Evolutionary conservation across 92 coral and sea anemone species (phyloP), one percentile per base, ranked within the genome.

Genomic region (Pocillopora meandrina): DNA sequence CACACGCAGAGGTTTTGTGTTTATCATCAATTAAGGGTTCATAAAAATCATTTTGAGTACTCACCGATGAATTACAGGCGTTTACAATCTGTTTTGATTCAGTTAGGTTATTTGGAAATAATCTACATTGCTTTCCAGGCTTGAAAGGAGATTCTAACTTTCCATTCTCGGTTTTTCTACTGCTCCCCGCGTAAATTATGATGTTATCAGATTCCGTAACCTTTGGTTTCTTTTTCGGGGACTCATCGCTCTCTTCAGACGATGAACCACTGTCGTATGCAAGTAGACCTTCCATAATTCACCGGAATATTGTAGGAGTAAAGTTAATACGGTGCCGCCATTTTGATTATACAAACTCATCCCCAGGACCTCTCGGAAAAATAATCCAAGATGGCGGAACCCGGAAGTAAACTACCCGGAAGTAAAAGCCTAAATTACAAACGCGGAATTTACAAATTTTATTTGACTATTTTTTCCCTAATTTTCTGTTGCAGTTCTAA

Each of bases 141-240:
- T 42, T 42, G 52, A 42, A 3, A 7, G 0, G 8, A 42, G 52
- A 42, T 42, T 42, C 52, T 42, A 42, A 42, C 52, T 42, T 42
- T 42, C 31, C 31, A 26, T 26, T 26, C 31, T 42, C 52, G 8
- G 52, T 42, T 42, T 42, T 42, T 42, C 52, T 42, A 96, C 95
- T 95, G 84, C 87, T 92, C 98, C 98, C 52, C 52, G 4, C 52
- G 52, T 42, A 3, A 42, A 42, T 17, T 12, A 1, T 68, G 52
- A 3, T 34, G 1, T 47, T 12, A 33, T 26, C 72, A 26, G 9
- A 35, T 21, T 31, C 23, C 7, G 66, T 35, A 17, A 33, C 35
- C 71, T 80, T 81, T n/a, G 36, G 77, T 81, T 81, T 81, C 85
- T 70, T 81, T 12, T 15, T 59, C 31, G 63, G 59, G 0, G 58